A percentile compares a stretch with the other conserved stretches of the same genome.
These are phyloP conservation scores for Heliconius ethilla DNA, from an alignment of 2,888 invertebrate species.

Conservation along the genomic window DNA sequence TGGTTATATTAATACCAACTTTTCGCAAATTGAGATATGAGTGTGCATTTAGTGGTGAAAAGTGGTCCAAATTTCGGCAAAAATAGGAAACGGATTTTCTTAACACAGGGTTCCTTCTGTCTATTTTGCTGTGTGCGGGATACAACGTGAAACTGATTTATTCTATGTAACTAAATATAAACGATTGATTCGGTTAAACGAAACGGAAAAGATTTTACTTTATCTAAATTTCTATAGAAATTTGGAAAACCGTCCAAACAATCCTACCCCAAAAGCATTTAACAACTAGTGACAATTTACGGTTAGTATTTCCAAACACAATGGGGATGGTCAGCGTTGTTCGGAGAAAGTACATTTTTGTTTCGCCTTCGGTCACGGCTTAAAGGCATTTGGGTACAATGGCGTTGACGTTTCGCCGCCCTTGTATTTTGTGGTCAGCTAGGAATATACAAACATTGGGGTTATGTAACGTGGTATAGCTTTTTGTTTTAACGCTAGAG, in stretches of 20 bases:
- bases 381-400: slow-evolving; percentile 23
- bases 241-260: not conserved
- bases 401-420: not conserved
- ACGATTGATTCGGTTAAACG: too few species aligned
- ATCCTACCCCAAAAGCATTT: slow-evolving; percentile 19
- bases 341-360: slow-evolving; percentile 22
- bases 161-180: too few species aligned
- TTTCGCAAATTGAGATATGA: too few species aligned
- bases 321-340: slow-evolving; percentile 23
- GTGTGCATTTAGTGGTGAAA: too few species aligned
- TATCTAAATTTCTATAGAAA: too few species aligned
- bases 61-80: not conserved
- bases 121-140: not conserved
- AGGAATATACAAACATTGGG: too few species aligned
- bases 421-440: slow-evolving; percentile 10
- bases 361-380: slow-evolving; percentile 23
- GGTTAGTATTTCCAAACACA: slow-evolving; percentile 29
- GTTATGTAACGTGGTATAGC: too few species aligned
- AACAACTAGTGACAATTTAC: slow-evolving; percentile 35
- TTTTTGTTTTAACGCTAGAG: too few species aligned
- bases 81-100: not conserved
- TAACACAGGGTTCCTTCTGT: not conserved
- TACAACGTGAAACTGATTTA: too few species aligned
- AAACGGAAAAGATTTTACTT: too few species aligned
- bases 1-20: too few species aligned